Evolutionary conservation across 2,113 vertebrate species (phyloP).

Genomic region (Vireo altiloquus): DNA sequence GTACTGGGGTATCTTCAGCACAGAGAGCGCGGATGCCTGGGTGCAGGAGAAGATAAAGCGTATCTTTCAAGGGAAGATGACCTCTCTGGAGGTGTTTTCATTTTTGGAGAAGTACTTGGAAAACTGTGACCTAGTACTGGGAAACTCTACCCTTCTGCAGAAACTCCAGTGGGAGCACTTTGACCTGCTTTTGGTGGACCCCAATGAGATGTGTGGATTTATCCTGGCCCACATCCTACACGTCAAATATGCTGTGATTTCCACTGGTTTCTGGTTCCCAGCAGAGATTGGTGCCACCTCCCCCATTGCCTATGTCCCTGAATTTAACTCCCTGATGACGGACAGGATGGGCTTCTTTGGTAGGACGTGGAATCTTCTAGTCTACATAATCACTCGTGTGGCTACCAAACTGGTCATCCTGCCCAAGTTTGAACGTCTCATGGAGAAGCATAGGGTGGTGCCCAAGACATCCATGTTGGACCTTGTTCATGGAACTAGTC

Average conservation of each 20-base stretch:
- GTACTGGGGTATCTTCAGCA: constrained; percentile 63
- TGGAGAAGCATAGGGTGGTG: constrained; percentile 45
- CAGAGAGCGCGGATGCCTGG: constrained; percentile 34
- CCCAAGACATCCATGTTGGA: constrained; percentile 56
- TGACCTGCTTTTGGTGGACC: constrained; percentile 64
- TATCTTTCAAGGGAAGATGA: constrained; percentile 66
- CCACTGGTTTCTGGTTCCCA: constrained; percentile 72
- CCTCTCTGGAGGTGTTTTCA: constrained; percentile 60
- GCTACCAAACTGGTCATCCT: constrained; percentile 63
- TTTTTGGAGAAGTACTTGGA: constrained; percentile 65
- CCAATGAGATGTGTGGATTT: constrained; percentile 69
- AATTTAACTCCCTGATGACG: constrained; percentile 71
- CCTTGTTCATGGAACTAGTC: constrained; percentile 55
- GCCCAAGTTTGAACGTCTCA: constrained; percentile 63
- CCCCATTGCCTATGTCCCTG: constrained; percentile 63
- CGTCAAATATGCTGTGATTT: constrained; percentile 58
- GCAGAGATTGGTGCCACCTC: constrained; percentile 66
- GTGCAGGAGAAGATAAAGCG: constrained; percentile 67
- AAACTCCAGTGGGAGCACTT: constrained; percentile 45
- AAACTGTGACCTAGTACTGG: constrained; percentile 66
- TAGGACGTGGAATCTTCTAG: constrained; percentile 63
- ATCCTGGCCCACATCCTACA: constrained; percentile 60
- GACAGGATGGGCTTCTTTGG: constrained; percentile 63
- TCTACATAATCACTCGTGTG: constrained; percentile 58
- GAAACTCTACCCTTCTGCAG: constrained; percentile 43